Base-by-base conservation (phyloP, 1,140 invertebrate genomes). In the Neomicropteryx cornuta region DNA sequence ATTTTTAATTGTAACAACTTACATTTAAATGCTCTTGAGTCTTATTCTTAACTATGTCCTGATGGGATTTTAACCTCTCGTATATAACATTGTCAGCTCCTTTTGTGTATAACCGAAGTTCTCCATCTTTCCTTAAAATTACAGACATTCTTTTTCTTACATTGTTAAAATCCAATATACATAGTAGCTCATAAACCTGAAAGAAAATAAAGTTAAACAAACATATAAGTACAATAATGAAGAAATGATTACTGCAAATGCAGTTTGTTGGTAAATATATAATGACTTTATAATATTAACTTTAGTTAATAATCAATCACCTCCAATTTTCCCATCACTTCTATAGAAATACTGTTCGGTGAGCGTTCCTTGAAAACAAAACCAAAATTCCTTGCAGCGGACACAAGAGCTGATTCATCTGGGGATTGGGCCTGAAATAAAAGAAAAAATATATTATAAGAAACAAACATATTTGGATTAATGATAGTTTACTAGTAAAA, bases 101-200 rank as follows among this genome's bases (percentile, higher is more conserved):
- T 76, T 99, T 99, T 62, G 93, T 97, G 60, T 94, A 95, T 43
- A 99, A 73, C 53, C 80, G 75, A 47, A 98, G 79, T 55, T 85
- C 78, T 23, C 87, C 86, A 53, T 95, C 83, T 50, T 76, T 81
- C 55, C 83, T 75, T 45, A 95, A 71, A 56, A 98, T 94, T 34
- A 98, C 95, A 35, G 95, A 98, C 96, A 99, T 99, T 63, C 96
- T 73, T 73, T 99, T 99, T 41, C 96, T 73, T 46, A 96, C 86
- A 70, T 99, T 99, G 71, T 99, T 97, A 62, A 99, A 99, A 71
- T 99, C 96, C 41, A 99, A 74, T 61, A 99, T 98, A 64, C 91
- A 92, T 30, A 99, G 71, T 31, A 99, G 72, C 58, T 99, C 93
- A 63, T 97, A 92, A 5, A 63, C 58, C 61, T 74, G 53, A 22